Conservation (phyloP, 2,113 vertebrate genomes). For the Todiramphus chloris region DNA sequence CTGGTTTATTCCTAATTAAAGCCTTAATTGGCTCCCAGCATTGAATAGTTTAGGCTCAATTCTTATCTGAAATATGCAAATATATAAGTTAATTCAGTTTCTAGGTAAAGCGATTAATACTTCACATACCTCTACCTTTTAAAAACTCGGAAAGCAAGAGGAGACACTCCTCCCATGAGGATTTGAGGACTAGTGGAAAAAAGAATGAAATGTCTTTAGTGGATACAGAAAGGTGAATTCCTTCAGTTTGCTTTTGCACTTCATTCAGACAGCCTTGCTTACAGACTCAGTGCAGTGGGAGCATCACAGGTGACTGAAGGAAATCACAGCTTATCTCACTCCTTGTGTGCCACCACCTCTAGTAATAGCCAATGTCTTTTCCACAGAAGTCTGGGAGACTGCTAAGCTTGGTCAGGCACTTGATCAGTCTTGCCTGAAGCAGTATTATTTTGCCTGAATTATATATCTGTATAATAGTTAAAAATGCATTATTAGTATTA, state of each 20-base stretch:
- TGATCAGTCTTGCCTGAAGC: not conserved
- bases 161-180: not conserved
- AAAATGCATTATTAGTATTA: not conserved
- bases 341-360: accelerated
- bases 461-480: not conserved
- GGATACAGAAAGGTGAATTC: not conserved
- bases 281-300: not conserved
- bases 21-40: not conserved
- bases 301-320: not conserved
- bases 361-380: not conserved
- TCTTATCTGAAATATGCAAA: not conserved
- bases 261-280: not conserved
- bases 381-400: not conserved
- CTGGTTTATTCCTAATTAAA: constrained; percentile 29
- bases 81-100: not conserved
- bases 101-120: not conserved
- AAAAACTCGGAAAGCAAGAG: not conserved
- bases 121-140: not conserved
- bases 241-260: not conserved
- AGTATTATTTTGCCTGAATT: not conserved
- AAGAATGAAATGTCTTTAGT: not conserved
- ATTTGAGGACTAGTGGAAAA: not conserved
- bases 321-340: not conserved
- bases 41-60: not conserved
- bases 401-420: not conserved